Evolutionary conservation across 2,888 invertebrate genomes (phyloP).

Genomic region (Scaptodrosophila latifasciaeformis): DNA sequence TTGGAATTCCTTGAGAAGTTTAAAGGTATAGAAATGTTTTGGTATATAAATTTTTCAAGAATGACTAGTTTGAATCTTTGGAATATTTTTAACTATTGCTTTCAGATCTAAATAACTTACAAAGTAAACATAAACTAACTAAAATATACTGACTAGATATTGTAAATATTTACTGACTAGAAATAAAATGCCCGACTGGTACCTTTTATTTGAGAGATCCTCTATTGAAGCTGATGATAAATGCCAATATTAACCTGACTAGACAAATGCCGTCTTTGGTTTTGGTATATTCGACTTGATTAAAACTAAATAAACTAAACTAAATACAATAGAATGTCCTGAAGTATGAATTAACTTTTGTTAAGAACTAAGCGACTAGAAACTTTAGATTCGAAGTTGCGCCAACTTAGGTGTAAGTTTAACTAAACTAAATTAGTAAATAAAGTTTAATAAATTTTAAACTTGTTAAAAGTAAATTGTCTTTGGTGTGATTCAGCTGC

Average conservation of each 20-base stretch:
- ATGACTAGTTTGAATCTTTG: neutral
- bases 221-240: slow-evolving; percentile 52
- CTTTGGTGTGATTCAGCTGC: slow-evolving; percentile 70
- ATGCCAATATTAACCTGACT: slow-evolving; percentile 29
- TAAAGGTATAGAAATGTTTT: too few relatives aligned
- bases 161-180: slow-evolving; percentile 19
- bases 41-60: neutral
- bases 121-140: neutral
- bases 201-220: slow-evolving; percentile 51
- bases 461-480: slow-evolving; percentile 43
- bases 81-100: too few relatives aligned
- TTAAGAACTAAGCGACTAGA: slow-evolving; percentile 45
- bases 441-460: slow-evolving; percentile 8
- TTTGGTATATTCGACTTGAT: too few relatives aligned
- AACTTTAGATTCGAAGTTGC: slow-evolving; percentile 14
- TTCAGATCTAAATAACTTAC: too few relatives aligned
- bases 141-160: slow-evolving; percentile 28
- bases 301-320: slow-evolving; percentile 11
- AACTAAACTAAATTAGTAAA: slow-evolving; percentile 5
- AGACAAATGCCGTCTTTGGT: slow-evolving; percentile 37
- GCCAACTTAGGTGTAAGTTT: slow-evolving; percentile 27
- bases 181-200: slow-evolving; percentile 33
- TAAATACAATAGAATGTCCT: slow-evolving; percentile 40
- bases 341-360: slow-evolving; percentile 37
- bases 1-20: too few relatives aligned